A percentile compares a stretch with the other conserved stretches of the same genome.
These are phyloP conservation scores for Brachionus rubens DNA, from an alignment of 1,140 invertebrate species.

Conservation along the genomic window DNA sequence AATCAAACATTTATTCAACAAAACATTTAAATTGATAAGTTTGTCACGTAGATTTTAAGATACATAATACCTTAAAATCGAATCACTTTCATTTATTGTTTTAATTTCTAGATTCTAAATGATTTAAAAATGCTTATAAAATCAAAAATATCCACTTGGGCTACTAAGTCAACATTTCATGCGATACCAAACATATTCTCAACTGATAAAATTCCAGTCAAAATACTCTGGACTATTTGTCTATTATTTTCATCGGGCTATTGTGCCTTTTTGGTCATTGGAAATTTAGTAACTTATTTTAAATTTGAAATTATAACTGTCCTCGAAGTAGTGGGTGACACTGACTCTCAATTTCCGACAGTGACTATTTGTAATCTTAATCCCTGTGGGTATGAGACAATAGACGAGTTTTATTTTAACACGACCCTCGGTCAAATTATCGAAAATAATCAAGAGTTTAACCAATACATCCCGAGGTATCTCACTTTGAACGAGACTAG, in stretches of 20 bases:
- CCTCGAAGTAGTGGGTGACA: background rate
- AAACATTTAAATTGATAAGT: too few relatives aligned
- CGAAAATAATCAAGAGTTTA: too few relatives aligned
- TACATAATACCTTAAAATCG: too few relatives aligned
- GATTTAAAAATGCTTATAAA: background rate
- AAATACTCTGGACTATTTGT: slow-evolving; percentile 1
- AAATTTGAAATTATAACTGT: slow-evolving; percentile 18
- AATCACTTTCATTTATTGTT: too few relatives aligned
- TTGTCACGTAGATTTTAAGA: too few relatives aligned
- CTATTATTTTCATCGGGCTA: background rate
- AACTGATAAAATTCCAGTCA: background rate
- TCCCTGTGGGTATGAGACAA: background rate
- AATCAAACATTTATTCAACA: too few relatives aligned
- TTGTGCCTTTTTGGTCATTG: background rate
- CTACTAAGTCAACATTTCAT: slow-evolving; percentile 17
- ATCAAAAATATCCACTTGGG: background rate
- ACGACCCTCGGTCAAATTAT: too few relatives aligned
- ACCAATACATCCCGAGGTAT: too few relatives aligned
- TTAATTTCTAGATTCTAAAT: background rate
- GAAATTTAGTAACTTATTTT: background rate
- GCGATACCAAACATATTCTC: slow-evolving; percentile 7
- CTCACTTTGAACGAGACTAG: too few relatives aligned
- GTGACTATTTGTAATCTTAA: slow-evolving; percentile 24
- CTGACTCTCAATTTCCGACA: slow-evolving; percentile 24
- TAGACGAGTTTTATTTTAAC: too few relatives aligned